phyloP scores from a whole-genome alignment of 2,113 vertebrate species.

The Fregata magnificens region DNA sequence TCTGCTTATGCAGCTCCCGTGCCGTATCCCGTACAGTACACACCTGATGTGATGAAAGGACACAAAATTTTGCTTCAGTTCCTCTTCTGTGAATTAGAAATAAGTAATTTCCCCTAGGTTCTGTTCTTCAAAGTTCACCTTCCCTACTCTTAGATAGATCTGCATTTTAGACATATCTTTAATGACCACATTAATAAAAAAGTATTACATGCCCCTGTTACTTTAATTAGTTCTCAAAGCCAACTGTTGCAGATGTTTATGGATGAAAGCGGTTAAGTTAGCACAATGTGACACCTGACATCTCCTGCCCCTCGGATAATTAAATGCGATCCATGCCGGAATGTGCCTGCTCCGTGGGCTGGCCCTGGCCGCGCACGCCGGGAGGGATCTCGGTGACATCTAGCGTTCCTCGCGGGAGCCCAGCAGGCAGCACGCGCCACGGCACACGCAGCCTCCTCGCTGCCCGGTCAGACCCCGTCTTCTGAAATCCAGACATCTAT shows the following conservation, averaged over 20 bases:
- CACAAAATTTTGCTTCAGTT: not conserved
- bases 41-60: not conserved
- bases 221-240: not conserved
- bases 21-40: no score
- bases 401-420: not conserved
- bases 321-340: accelerated
- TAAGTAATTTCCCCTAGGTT: not conserved
- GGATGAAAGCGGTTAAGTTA: no score
- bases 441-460: not conserved
- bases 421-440: not conserved
- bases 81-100: not conserved
- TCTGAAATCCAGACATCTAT: not conserved
- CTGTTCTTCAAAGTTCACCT: not conserved
- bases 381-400: not conserved
- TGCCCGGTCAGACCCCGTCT: accelerated
- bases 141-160: not conserved
- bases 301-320: not conserved
- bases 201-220: not conserved
- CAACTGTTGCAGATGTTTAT: not conserved
- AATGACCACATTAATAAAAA: not conserved
- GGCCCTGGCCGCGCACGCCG: accelerated
- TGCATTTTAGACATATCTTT: not conserved
- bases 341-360: not conserved
- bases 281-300: not conserved
- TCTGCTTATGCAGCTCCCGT: not conserved